Evolutionary conservation across 2,797 vertebrate genomes (phyloP), one percentile per base, ranked within the genome.

Genomic region (Dromococcyx pavoninus): DNA sequence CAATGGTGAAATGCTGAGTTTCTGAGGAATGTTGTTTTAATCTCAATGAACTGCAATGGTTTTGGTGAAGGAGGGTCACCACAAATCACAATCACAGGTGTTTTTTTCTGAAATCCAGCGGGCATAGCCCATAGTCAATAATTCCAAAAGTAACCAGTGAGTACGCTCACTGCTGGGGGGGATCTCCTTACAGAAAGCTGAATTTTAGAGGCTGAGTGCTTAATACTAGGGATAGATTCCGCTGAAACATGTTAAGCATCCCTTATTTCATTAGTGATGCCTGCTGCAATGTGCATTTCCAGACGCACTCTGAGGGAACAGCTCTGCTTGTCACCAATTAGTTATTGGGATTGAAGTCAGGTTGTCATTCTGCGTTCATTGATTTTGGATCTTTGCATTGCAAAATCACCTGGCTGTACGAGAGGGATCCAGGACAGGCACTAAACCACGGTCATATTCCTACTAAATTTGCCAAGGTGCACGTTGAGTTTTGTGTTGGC

Each of bases 361-460:
- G 17, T 24, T 1, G 0, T 62, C 19, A 15, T 51, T 93, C 48
- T 2, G 0, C 10, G 8, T 51, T 64, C 33, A 16, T 72, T 91
- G 88, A 39, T 92, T 86, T 58, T 83, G 37, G 30, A 33, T 74
- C 65, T 93, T 74, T 69, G 48, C 53, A 28, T 41, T 94, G 53
- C 65, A 86, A 54, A 88, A 74, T 86, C 61, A 71, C 32, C 78
- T 89, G 75, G 19, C 16, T 46, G 32, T 71, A 21, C 57, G 50
- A 61, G 72, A 35, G 60, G 18, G 32, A 35, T 41, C 41, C 24
- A 58, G 62, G 46, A 76, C 18, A 72, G 65, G 19, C 58, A 23
- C 10, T 58, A 35, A 70, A 16, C 30, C 23, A 3, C 27, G 19
- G 30, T 46, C 46, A 6, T 32, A 32, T 54, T 69, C 39, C 58